Conservation (phyloP, 1,140 invertebrate genomes). For the Microplitis demolitor region DNA sequence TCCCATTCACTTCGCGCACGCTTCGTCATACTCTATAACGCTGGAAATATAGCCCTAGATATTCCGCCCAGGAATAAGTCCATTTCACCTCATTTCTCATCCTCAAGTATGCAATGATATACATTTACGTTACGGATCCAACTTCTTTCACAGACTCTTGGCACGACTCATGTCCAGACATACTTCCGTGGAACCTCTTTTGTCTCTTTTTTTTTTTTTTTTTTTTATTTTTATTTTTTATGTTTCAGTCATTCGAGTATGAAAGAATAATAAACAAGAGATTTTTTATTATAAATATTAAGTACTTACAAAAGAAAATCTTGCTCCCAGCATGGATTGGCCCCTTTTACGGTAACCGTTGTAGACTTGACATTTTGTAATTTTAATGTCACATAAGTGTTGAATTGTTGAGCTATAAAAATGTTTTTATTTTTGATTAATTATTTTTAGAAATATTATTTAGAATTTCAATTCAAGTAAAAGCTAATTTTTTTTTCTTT, state of each 20-base stretch:
- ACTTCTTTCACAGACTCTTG: too few relatives aligned
- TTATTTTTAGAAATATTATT: neutral
- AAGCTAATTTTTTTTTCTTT: too few relatives aligned
- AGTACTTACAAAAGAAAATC: slow-evolving; percentile 97
- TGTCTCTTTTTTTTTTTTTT: too few relatives aligned
- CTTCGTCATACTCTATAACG: neutral
- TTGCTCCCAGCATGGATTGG: slow-evolving; percentile 95
- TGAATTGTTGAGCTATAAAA: slow-evolving; percentile 78
- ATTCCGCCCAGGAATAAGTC: neutral
- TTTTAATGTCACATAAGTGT: slow-evolving; percentile 94
- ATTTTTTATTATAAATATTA: neutral
- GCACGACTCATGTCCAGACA: too few relatives aligned
- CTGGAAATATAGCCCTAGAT: slow-evolving; percentile 5
- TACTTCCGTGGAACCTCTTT: too few relatives aligned
- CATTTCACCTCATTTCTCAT: too few relatives aligned
- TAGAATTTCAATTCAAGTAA: too few relatives aligned
- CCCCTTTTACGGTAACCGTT: slow-evolving; percentile 94
- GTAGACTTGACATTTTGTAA: slow-evolving; percentile 98
- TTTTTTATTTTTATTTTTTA: neutral
- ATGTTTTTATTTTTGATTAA: slow-evolving; percentile 17
- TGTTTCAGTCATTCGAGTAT: neutral
- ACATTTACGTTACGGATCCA: too few relatives aligned
- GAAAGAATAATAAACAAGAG: too few relatives aligned
- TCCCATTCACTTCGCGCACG: slow-evolving; percentile 24
- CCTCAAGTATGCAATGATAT: too few relatives aligned